A percentile compares a stretch with the other conserved stretches of the same genome.
phyloP scores from a whole-genome alignment of 2,888 invertebrate genomes.

The Colostygia pectinataria region DNA sequence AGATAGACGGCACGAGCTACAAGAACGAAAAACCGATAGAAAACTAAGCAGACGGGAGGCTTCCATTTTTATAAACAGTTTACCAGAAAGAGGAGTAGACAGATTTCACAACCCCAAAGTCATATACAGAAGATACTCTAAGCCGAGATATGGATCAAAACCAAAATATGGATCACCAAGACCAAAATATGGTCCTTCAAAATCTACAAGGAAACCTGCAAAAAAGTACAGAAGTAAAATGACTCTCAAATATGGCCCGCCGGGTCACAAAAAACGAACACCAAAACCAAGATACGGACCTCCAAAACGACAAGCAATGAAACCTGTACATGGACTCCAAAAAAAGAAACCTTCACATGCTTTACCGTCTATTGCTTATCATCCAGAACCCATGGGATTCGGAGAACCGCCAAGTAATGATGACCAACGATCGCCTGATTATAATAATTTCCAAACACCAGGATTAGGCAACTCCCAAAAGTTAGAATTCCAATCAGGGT shows the following conservation, averaged over 20 bases:
- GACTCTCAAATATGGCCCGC: conserved; percentile 46
- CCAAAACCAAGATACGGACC: conserved; percentile 45
- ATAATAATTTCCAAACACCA: conserved; percentile 7
- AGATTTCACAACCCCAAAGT: conserved; percentile 54
- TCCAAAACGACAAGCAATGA: conserved; percentile 37
- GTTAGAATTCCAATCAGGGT: background rate
- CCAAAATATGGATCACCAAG: conserved; percentile 50
- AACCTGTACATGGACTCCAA: conserved; percentile 44
- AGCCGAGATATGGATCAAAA: conserved; percentile 46
- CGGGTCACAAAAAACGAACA: conserved; percentile 43
- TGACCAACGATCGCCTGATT: conserved; percentile 11
- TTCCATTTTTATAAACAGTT: conserved; percentile 54
- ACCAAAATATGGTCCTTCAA: conserved; percentile 47
- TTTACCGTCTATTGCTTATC: conserved; percentile 19
- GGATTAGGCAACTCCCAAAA: conserved; percentile 3
- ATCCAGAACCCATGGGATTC: conserved; percentile 53
- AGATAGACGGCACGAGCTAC: conserved; percentile 35
- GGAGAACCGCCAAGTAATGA: conserved; percentile 60
- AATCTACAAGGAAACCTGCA: conserved; percentile 43
- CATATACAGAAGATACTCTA: conserved; percentile 51
- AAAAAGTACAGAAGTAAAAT: conserved; percentile 52
- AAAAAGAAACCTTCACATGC: conserved; percentile 34
- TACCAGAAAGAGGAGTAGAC: conserved; percentile 40
- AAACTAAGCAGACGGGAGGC: conserved; percentile 55
- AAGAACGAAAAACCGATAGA: conserved; percentile 34